Evolutionary conservation across 2,888 invertebrate genomes (phyloP).

Genomic region (Eilema depressum): DNA sequence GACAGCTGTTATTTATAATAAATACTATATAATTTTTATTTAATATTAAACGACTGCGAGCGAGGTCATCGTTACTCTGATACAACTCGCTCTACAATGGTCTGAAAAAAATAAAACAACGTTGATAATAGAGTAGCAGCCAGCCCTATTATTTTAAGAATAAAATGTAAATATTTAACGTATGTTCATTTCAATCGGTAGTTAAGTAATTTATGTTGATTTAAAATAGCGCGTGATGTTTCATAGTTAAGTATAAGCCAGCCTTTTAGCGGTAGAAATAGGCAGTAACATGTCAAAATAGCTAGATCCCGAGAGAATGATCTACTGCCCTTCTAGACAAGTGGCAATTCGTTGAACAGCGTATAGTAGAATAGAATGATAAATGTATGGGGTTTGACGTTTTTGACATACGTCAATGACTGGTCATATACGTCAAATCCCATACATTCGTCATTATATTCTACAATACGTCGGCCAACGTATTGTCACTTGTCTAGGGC

Average conservation of each 20-base stretch:
- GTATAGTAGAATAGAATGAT: too few species aligned
- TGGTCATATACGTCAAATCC: too few species aligned
- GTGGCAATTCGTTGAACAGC: too few species aligned
- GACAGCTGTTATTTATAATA: conserved; percentile 13
- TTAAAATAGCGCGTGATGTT: conserved; percentile 58
- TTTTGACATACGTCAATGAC: too few species aligned
- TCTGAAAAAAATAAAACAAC: conserved; percentile 11
- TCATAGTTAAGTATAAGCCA: conserved; percentile 61
- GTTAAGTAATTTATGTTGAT: conserved; percentile 75
- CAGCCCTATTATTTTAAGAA: conserved; percentile 41
- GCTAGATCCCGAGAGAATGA: neutral
- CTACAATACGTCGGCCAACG: too few species aligned
- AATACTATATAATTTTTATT: conserved; percentile 35
- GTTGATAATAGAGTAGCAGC: conserved; percentile 43
- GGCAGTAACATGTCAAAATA: conserved; percentile 11
- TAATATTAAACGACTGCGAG: conserved; percentile 23
- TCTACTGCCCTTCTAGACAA: too few species aligned
- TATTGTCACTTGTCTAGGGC: too few species aligned
- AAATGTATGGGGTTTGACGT: too few species aligned
- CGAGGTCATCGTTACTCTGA: neutral
- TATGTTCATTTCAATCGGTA: conserved; percentile 58
- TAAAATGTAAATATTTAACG: conserved; percentile 76
- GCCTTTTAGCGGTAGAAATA: conserved; percentile 55
- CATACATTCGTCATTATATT: too few species aligned
- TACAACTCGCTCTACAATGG: neutral